Evolutionary conservation across 2,113 vertebrate species (phyloP), one percentile per base, ranked within the genome.

Genomic region (Chloropsis cyanopogon): DNA sequence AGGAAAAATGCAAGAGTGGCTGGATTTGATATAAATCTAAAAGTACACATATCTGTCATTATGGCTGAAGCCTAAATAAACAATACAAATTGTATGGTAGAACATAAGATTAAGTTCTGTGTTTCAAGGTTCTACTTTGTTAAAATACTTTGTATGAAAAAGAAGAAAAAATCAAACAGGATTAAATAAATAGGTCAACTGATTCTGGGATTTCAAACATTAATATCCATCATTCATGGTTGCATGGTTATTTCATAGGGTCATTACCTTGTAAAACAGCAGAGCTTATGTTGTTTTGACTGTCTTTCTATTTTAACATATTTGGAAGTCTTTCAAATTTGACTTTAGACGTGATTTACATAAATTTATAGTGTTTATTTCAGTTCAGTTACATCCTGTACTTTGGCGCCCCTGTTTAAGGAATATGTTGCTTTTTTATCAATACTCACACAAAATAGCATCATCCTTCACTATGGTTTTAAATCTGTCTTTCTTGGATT

Each of bases 141-240:
- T 80, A 94, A 91, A 90, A 88, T 72, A 69, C 22, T 54, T n/a
- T 65, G 11, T 46, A 24, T 60, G 11, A 69, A 79, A 86, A 84
- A 31, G 3, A 22, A 57, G 14, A 28, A 79, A 85, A 76, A 84
- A 63, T 47, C 8, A 91, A 94, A 78, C 12, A 57, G 31, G 57
- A 95, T 95, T 93, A 46, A 80, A 90, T 86, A 94, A 93, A 82
- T 15, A 94, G 85, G 63, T 88, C 90, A 96, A 19, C 20, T 65
- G n/a, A 72, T 86, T 82, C 46, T 88, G 53, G 28, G 42, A 50
- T 88, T 90, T 94, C 59, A 86, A 82, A 82, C 26, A 46, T 72
- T 92, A 82, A 70, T 57, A 86, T 79, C 52, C 44, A 61, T 77
- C 50, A 77, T 72, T 80, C 76, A 73, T 46, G 31, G 41, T 4